Evolutionary conservation across 2,888 invertebrate genomes (phyloP).

Genomic region (Prenolepis imparis): DNA sequence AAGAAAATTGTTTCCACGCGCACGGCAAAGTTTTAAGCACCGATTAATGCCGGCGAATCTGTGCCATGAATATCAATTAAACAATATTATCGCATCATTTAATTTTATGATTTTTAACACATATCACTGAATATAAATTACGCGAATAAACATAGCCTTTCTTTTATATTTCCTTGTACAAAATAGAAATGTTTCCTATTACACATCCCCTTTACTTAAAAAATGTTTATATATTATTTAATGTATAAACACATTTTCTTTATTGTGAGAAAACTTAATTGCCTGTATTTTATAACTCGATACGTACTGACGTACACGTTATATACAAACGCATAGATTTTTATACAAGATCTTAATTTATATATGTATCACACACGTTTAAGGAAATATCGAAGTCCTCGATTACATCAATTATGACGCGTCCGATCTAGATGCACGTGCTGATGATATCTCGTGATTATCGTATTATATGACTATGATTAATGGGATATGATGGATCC

Average conservation of each 20-base stretch:
- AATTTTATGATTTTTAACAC: not conserved
- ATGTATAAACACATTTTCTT: not conserved
- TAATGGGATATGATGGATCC: slow-evolving; percentile 54
- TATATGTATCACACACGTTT: not conserved
- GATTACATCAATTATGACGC: slow-evolving; percentile 40
- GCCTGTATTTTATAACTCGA: not conserved
- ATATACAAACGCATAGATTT: not conserved
- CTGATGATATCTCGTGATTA: slow-evolving; percentile 51
- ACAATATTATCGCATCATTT: slow-evolving; percentile 12
- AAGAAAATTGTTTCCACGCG: slow-evolving; percentile 27
- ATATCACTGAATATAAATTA: not conserved
- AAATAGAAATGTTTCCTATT: not conserved
- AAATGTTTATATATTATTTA: not conserved
- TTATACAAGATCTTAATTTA: not conserved
- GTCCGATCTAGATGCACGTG: slow-evolving; percentile 23
- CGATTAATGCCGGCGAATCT: slow-evolving; percentile 30
- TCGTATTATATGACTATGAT: slow-evolving; percentile 54
- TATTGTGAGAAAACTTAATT: not conserved
- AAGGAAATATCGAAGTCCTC: slow-evolving; percentile 25
- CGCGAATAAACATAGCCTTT: not conserved
- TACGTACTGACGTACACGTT: not conserved
- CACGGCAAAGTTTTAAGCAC: slow-evolving; percentile 28
- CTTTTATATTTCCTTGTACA: not conserved
- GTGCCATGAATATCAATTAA: slow-evolving; percentile 29
- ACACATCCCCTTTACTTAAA: not conserved